Base-by-base conservation (phyloP, 2,888 invertebrate genomes). In the Drosophila histrio region DNA sequence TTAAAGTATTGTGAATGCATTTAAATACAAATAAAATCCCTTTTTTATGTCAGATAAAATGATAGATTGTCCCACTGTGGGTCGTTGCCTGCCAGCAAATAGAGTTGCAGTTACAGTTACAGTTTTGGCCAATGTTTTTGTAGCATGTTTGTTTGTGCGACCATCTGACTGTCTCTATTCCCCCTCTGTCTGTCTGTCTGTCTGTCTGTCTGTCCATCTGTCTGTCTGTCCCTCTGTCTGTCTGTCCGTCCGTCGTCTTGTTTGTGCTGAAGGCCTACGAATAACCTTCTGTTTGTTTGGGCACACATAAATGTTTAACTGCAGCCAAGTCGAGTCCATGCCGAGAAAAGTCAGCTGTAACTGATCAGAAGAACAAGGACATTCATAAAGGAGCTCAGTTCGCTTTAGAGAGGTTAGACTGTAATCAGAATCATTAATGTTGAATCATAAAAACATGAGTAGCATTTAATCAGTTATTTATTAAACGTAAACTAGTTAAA, bases 301-400 rank as follows among this genome's bases (percentile, higher is more conserved):
- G 38, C 74, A 81, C 69, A 72, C 70, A 36, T 74, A 75, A 81
- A 81, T 81, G 78, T 87, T 81, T 81, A 75, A 87, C 78, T 69
- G 59, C 62, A 68, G 49, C 47, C 50, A 61, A 62, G 46, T 28
- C 26, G 26, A 52, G 30, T 22, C 11, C 5, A 44, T 11, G 41
- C n/a, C 11, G 6, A 19, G 17, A 2, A 13, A 13, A 9, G 9
- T 21, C 46, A 21, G 13, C 26, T 21, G 4, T n/a, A 17, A 11
- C 24, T 17, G 28, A 44, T 44, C 44, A 7, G 11, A 1, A 19
- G 6, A 17, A 24, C 17, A 11, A 44, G 1, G 0, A 1, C 0
- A 41, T 8, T 24, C 22, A 15, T 9, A 3, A 8, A 3, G 7
- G 13, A 13, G 6, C 5, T 9, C 9, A 43, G 43, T 9, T 43